A percentile compares a stretch with the other conserved stretches of the same genome.
phyloP scores from a whole-genome alignment of 2,113 vertebrate species.

The Halcyon malimbica region DNA sequence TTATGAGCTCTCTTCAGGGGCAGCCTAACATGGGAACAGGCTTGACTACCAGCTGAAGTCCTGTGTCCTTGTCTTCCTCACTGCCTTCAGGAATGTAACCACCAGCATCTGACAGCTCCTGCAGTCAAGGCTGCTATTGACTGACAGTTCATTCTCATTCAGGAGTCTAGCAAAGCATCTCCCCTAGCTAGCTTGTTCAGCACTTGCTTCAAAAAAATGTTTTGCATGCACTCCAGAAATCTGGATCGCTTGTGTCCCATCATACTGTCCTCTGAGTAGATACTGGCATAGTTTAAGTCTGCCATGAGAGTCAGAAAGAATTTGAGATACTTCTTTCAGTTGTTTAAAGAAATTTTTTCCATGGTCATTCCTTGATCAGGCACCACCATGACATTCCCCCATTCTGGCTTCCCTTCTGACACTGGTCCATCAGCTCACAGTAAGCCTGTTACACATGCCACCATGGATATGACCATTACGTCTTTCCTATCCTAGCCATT shows the following conservation, averaged over 20 bases:
- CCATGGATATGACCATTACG: neutral
- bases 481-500: neutral
- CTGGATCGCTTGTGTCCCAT: neutral
- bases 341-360: neutral
- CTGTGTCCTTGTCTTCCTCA: neutral
- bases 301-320: neutral
- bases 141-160: neutral
- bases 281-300: neutral
- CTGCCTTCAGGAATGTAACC: neutral
- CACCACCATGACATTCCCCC: neutral
- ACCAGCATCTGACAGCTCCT: slow-evolving; percentile 21
- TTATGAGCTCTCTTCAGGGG: neutral
- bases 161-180: neutral
- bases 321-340: neutral
- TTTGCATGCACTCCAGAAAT: neutral
- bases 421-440: neutral
- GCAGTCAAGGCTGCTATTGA: neutral
- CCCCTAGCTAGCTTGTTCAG: neutral
- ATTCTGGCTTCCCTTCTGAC: neutral
- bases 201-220: slow-evolving; percentile 1
- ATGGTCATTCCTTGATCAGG: neutral
- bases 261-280: neutral
- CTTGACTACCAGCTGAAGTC: neutral
- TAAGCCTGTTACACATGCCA: neutral
- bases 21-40: neutral